Conservation (phyloP, 2,797 vertebrate species). For the Chrysocyon brachyurus region DNA sequence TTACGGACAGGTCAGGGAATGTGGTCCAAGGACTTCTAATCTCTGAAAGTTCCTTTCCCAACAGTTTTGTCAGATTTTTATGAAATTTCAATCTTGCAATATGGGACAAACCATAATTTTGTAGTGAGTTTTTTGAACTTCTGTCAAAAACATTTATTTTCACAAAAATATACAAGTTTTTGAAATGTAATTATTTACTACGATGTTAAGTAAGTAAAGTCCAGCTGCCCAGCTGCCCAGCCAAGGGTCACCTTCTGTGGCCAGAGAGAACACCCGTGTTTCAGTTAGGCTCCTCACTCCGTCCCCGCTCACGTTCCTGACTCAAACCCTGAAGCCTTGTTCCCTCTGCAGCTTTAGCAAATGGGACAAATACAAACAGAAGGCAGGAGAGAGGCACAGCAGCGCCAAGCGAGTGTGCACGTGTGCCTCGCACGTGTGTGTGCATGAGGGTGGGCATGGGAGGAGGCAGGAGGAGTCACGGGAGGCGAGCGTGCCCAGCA, state of each 20-base stretch:
- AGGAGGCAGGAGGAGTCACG: background rate
- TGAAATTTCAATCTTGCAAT: background rate
- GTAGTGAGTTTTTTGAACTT: background rate
- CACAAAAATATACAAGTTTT: background rate
- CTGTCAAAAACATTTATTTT: background rate
- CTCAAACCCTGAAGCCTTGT: background rate
- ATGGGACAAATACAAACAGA: background rate
- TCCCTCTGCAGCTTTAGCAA: slow-evolving; percentile 14
- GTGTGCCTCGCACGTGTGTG: background rate
- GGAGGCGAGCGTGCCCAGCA: too few relatives aligned
- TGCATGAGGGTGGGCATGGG: background rate
- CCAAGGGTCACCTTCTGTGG: background rate
- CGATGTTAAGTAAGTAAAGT: background rate
- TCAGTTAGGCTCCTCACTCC: background rate
- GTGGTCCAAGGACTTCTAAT: background rate
- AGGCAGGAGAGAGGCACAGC: background rate
- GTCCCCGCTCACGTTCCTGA: background rate
- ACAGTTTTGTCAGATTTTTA: slow-evolving; percentile 33
- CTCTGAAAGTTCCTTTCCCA: slow-evolving; percentile 25
- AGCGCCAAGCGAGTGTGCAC: background rate
- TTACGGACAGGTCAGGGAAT: slow-evolving; percentile 38
- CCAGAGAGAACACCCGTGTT: background rate
- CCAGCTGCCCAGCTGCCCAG: background rate
- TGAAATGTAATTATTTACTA: background rate
- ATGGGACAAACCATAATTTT: slow-evolving; percentile 18